A percentile compares a stretch with the other conserved stretches of the same genome.
phyloP scores from a whole-genome alignment of 2,797 vertebrate genomes.

The Rhyacichthys aspro region DNA sequence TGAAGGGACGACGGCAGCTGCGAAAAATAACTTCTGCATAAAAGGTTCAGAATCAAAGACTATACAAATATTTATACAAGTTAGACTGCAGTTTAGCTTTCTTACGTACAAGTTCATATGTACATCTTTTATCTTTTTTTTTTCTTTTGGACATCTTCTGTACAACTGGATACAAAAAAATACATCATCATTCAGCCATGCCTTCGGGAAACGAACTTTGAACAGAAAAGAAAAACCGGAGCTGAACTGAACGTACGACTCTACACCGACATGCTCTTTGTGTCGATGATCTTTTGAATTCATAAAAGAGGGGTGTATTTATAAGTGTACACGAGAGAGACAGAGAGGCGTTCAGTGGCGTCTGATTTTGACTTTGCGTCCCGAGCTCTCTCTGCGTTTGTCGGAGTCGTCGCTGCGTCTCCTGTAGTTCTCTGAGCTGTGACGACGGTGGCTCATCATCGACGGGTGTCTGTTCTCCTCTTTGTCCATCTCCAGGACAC shows the following conservation, averaged over 20 bases:
- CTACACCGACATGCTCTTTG: conserved; percentile 32
- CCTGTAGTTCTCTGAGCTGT: conserved; percentile 93
- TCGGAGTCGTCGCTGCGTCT: conserved; percentile 85
- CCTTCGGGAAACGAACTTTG: conserved; percentile 39
- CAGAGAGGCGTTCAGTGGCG: conserved; percentile 84
- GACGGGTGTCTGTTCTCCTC: conserved; percentile 93
- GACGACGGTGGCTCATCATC: conserved; percentile 69
- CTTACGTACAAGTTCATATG: conserved; percentile 71
- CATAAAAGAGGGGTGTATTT: conserved; percentile 46
- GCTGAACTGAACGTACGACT: conserved; percentile 52
- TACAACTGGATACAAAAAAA: conserved; percentile 80
- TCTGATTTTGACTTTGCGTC: conserved; percentile 95
- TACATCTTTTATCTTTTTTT: conserved; percentile 56
- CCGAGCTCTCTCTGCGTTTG: conserved; percentile 83
- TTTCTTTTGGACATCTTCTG: conserved; percentile 56
- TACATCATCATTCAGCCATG: conserved; percentile 56
- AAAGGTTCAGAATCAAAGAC: conserved; percentile 62
- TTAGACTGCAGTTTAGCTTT: conserved; percentile 66
- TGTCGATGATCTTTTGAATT: conserved; percentile 32
- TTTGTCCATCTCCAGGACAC: conserved; percentile 98
- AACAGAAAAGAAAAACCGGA: conserved; percentile 26
- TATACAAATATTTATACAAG: conserved; percentile 73
- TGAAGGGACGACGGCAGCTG: conserved; percentile 35
- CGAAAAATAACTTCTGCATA: conserved; percentile 51
- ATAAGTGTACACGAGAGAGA: conserved; percentile 16